Percentiles rank a stretch among this genome's conserved stretches.
Conservation (phyloP, 2,113 vertebrate genomes). For the Cyanistes caeruleus region DNA sequence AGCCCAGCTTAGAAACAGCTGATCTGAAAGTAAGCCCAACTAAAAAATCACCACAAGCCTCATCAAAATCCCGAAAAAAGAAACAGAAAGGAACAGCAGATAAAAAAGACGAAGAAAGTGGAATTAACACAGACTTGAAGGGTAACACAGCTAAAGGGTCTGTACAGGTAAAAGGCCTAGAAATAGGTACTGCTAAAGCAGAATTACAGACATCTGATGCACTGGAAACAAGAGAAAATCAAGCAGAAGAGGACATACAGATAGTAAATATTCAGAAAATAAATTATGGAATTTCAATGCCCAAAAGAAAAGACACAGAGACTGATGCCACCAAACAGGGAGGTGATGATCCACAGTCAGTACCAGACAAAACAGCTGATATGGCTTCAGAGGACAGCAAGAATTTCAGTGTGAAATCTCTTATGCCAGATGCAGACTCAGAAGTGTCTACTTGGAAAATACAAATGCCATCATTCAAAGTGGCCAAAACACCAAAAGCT, state of each 20-base stretch:
- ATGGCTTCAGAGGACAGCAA: fast-evolving
- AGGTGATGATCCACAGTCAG: neutral
- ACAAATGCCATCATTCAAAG: conserved; percentile 17
- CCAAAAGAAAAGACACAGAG: neutral
- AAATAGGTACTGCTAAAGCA: neutral
- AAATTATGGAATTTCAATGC: neutral
- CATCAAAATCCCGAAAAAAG: conserved; percentile 45
- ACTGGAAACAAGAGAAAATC: neutral
- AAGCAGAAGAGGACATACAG: neutral
- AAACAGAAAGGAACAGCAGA: conserved; percentile 41
- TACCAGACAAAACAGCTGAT: neutral
- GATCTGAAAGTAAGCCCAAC: neutral
- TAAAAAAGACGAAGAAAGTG: neutral
- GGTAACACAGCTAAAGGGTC: neutral
- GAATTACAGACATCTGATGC: neutral
- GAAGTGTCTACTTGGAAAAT: neutral
- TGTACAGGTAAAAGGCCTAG: neutral
- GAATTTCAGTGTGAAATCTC: neutral
- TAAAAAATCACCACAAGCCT: neutral
- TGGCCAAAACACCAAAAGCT: neutral
- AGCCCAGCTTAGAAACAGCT: neutral
- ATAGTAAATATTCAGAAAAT: neutral
- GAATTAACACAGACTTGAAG: neutral
- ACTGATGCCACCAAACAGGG: fast-evolving
- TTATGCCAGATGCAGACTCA: neutral